Base-by-base conservation (phyloP, 2,888 invertebrate genomes). In the Hirudinaria manillensis region DNA sequence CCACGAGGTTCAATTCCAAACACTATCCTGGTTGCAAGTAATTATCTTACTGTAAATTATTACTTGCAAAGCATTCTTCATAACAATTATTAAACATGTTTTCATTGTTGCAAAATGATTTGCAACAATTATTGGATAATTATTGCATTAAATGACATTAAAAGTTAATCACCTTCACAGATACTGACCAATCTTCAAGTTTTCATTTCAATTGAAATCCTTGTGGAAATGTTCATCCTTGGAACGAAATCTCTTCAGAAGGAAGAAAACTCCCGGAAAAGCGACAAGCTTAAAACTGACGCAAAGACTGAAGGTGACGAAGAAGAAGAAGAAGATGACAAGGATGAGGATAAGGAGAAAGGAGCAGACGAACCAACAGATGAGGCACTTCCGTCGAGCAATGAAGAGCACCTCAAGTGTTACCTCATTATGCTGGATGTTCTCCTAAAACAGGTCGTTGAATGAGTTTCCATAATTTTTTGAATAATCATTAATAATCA, bases 381-480 rank as follows among this genome's bases (percentile, higher is more conserved):
- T 29, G 61, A 61, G 10, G 61, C 10, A 19, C 24, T 10, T 21
- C 10, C 6, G 7, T 36, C 21, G 24, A 45, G 55, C 7, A 65
- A 36, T 38, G 74, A 61, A 29, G 36, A 27, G 61, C 93, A 94
- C 84, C 87, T 96, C n/a, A 92, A 93, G 0, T 96, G 96, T 83
- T 97, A 94, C 84, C 93, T 97, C 79, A 89, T 97, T 56, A 96
- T 98, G 94, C 87, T 98, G 78, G 98, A 99, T 83, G 91, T 97
- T 80, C 87, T 96, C 70, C 87, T 97, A 21, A 95, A 95, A 87
- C 98, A 99, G 89, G 92, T 92, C 79, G 78, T 24, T 32, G 21
- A 13, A 36, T 70, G 13, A 19, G 19, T 13, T 68, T 68, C 10
- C 13, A 32, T 66, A 24, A 68, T 32, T 34, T 29, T 68, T n/a